phyloP scores from a whole-genome alignment of 2,113 vertebrate species.

The Prietella phreatophila region DNA sequence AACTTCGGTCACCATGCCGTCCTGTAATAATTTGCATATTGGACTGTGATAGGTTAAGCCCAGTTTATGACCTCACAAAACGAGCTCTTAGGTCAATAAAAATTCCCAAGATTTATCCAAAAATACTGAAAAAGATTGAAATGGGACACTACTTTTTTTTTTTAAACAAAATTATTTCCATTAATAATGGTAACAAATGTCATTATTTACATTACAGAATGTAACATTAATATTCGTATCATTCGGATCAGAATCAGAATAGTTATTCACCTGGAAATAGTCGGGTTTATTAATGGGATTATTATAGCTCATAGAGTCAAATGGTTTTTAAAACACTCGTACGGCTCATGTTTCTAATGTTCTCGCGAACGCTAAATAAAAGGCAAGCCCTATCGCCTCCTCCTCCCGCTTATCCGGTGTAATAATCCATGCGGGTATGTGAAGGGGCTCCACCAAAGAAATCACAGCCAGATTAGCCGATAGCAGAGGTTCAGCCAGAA shows the following conservation, averaged over 20 bases:
- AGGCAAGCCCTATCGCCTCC: not conserved
- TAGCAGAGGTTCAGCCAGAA: not conserved
- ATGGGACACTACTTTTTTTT: not conserved
- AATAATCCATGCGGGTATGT: slow-evolving; percentile 7
- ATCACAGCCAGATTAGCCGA: not conserved
- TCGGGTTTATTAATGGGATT: not conserved
- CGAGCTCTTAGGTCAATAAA: not conserved
- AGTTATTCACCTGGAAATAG: not conserved
- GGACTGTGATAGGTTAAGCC: not conserved
- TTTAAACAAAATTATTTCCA: too few relatives aligned
- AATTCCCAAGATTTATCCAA: not conserved
- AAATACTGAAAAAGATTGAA: not conserved
- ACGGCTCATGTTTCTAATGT: not conserved
- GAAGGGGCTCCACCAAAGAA: not conserved
- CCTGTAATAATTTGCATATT: not conserved
- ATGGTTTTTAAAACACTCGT: not conserved
- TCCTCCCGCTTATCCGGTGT: not conserved
- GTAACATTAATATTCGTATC: not conserved
- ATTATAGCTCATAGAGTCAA: not conserved
- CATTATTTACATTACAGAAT: too few relatives aligned
- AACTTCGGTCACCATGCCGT: not conserved
- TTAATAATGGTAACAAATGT: too few relatives aligned
- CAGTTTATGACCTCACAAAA: not conserved
- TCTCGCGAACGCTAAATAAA: not conserved
- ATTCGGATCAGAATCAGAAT: not conserved